Evolutionary conservation across 2,113 vertebrate genomes (phyloP).

Genomic region (Clupea harengus): DNA sequence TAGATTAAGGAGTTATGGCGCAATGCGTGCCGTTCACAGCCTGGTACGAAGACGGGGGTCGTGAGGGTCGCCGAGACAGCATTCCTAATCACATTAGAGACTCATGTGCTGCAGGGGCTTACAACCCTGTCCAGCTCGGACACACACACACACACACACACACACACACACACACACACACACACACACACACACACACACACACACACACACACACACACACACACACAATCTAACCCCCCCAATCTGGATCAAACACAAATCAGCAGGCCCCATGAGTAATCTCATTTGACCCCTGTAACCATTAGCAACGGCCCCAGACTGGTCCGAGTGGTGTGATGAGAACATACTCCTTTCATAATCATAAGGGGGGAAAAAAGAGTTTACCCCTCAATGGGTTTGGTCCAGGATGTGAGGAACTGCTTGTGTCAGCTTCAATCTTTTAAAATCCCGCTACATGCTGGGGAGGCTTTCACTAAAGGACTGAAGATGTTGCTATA

Average conservation of each 20-base stretch:
- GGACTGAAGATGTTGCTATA: background rate
- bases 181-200: background rate
- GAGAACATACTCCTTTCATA: background rate
- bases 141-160: conserved; percentile 9
- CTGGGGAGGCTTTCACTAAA: background rate
- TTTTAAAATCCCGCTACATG: background rate
- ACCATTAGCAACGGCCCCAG: conserved; percentile 5
- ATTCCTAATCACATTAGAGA: conserved; percentile 41
- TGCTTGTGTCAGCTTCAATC: background rate
- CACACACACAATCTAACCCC: background rate
- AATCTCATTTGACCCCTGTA: conserved; percentile 32
- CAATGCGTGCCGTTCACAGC: conserved; percentile 11
- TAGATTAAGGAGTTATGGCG: conserved; percentile 45
- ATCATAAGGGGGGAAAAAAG: too few species aligned
- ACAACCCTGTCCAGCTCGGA: background rate
- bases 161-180: conserved; percentile 27
- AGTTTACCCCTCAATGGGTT: background rate
- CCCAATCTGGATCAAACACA: conserved; percentile 11
- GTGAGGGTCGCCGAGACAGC: conserved; percentile 20
- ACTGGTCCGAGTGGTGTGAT: background rate
- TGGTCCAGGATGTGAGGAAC: conserved; percentile 3
- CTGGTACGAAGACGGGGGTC: background rate
- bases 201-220: conserved; percentile 21
- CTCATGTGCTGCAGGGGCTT: conserved; percentile 28
- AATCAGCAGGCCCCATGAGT: conserved; percentile 3